phyloP scores from a whole-genome alignment of 2,797 vertebrate species.

The Chaenodraco wilsoni region DNA sequence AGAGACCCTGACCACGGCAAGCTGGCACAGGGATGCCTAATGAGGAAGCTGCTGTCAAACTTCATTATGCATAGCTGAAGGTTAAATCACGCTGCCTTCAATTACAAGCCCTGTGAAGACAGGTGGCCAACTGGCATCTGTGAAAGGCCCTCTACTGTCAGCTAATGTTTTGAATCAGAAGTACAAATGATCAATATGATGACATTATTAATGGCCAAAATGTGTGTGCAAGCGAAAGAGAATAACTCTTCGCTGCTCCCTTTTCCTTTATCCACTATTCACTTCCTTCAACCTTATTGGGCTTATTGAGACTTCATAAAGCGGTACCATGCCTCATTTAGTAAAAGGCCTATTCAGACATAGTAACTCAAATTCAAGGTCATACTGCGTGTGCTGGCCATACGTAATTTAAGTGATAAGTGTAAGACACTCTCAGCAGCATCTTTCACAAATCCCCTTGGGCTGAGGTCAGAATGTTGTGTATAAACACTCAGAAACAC shows the following conservation, averaged over 20 bases:
- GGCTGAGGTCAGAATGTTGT: conserved; percentile 34
- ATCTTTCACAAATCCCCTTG: conserved; percentile 36
- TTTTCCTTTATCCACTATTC: neutral
- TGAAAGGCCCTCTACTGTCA: conserved; percentile 39
- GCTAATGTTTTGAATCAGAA: conserved; percentile 42
- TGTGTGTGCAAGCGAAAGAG: neutral
- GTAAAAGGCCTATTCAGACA: conserved; percentile 16
- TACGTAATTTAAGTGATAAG: conserved; percentile 24
- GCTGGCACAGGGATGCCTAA: conserved; percentile 63
- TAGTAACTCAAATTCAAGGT: conserved; percentile 47
- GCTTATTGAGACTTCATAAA: neutral
- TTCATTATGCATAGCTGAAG: conserved; percentile 65
- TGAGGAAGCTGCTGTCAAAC: conserved; percentile 72
- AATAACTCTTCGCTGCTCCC: neutral
- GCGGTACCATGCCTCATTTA: conserved; percentile 26
- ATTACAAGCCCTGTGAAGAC: conserved; percentile 44
- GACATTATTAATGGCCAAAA: conserved; percentile 22
- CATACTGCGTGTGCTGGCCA: conserved; percentile 18
- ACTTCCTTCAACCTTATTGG: conserved; percentile 3
- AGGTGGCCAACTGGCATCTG: conserved; percentile 61
- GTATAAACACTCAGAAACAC: conserved; percentile 37
- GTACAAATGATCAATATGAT: conserved; percentile 44
- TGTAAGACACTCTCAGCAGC: neutral
- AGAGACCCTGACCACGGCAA: conserved; percentile 64
- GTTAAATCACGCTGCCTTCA: conserved; percentile 57